These are phyloP conservation scores for Chauna torquata DNA, from an alignment of 2,113 vertebrate species.

Conservation along the genomic window DNA sequence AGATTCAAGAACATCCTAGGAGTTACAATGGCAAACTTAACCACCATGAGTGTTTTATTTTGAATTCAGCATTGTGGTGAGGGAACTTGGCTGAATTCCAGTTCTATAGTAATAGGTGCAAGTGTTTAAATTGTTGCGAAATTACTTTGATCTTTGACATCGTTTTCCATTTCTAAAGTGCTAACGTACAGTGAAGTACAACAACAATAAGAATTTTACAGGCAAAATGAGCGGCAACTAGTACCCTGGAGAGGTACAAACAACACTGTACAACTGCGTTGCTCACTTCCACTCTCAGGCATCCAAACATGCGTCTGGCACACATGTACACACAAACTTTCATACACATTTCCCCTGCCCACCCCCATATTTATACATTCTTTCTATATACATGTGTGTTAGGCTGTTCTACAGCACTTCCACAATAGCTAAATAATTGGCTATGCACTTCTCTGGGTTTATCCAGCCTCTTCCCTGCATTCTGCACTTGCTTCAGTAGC, in stretches of 20 bases:
- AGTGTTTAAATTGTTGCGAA: constrained; percentile 44
- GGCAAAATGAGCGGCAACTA: background rate
- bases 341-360: constrained; percentile 16
- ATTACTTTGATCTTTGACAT: constrained; percentile 71
- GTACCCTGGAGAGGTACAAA: constrained; percentile 18
- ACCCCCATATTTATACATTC: constrained; percentile 21
- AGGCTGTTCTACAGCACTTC: background rate
- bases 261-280: background rate
- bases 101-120: background rate
- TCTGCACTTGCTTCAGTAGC: background rate
- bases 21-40: background rate
- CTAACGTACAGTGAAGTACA: constrained; percentile 42
- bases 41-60: background rate
- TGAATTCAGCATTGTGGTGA: background rate
- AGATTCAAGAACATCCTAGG: background rate
- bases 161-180: constrained; percentile 60
- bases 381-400: background rate
- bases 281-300: background rate
- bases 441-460: background rate
- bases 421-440: background rate
- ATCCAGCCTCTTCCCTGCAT: background rate
- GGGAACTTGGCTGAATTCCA: background rate
- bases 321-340: background rate
- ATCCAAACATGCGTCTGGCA: background rate
- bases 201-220: background rate